Evolutionary conservation across 2,888 invertebrate species (phyloP).

Genomic region (Drosophila birchii): DNA sequence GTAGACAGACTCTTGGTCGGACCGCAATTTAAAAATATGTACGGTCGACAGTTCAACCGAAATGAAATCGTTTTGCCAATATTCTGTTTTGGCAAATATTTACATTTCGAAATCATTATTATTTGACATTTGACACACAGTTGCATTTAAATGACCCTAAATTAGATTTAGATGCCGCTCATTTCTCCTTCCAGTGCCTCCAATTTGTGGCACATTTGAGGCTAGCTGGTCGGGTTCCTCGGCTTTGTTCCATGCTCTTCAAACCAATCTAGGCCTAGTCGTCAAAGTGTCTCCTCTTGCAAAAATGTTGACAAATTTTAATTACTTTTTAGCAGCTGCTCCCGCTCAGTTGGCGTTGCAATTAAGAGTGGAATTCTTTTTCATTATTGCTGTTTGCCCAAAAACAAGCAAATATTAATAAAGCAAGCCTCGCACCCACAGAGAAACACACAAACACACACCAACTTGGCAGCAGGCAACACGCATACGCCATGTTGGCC

Average conservation of each 20-base stretch:
- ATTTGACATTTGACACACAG: conserved; percentile 32
- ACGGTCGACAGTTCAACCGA: conserved; percentile 14
- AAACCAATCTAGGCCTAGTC: conserved; percentile 40
- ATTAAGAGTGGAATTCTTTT: conserved; percentile 73
- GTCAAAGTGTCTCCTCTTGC: conserved; percentile 17
- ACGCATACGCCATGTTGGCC: conserved; percentile 75
- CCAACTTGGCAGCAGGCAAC: conserved; percentile 49
- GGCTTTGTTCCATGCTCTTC: conserved; percentile 5
- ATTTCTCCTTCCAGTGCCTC: neutral
- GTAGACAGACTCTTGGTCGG: conserved; percentile 6
- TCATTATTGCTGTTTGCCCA: conserved; percentile 68
- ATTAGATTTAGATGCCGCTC: conserved; percentile 14
- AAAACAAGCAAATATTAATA: conserved; percentile 47
- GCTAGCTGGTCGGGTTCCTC: neutral
- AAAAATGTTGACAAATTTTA: conserved; percentile 72
- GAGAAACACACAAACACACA: conserved; percentile 7
- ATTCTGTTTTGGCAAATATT: conserved; percentile 25
- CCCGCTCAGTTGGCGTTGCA: conserved; percentile 56
- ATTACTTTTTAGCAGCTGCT: conserved; percentile 66
- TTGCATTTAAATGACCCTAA: conserved; percentile 16
- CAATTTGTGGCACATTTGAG: conserved; percentile 18
- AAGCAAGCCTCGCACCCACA: conserved; percentile 7
- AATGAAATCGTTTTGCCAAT: conserved; percentile 34
- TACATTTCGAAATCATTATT: conserved; percentile 30
- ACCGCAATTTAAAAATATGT: conserved; percentile 13